Evolutionary conservation across 2,113 vertebrate genomes (phyloP).

Genomic region (Corythornis madagascariensis): DNA sequence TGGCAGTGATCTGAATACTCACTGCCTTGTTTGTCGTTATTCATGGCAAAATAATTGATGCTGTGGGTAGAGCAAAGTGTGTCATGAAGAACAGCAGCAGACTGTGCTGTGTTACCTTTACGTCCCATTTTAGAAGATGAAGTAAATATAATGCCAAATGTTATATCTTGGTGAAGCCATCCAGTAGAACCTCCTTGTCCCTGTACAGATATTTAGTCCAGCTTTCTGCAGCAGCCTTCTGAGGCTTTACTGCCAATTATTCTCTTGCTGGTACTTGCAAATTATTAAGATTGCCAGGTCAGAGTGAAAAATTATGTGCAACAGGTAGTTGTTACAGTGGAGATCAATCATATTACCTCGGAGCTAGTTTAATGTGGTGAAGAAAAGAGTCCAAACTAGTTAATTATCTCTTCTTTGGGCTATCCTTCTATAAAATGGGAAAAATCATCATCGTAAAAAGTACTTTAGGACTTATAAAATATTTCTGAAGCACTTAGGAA

Average conservation of each 20-base stretch:
- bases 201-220: neutral
- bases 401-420: conserved; percentile 3
- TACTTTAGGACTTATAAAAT: conserved; percentile 9
- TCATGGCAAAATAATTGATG: neutral
- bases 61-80: neutral
- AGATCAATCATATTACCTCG: neutral
- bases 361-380: neutral
- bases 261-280: neutral
- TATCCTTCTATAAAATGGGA: conserved; percentile 1
- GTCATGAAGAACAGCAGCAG: neutral
- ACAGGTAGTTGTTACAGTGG: neutral
- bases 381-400: neutral
- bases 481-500: conserved; percentile 21
- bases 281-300: neutral
- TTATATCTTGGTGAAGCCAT: neutral
- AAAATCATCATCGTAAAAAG: neutral
- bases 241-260: neutral
- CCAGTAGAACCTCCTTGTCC: neutral
- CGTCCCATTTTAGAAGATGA: neutral
- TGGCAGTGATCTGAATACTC: fast-evolving
- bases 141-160: neutral
- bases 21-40: neutral
- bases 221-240: neutral
- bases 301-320: neutral
- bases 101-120: neutral